Percentiles rank a stretch among this genome's conserved stretches.
Conservation (phyloP, 1,140 invertebrate species). For the Eriosoma lanigerum region DNA sequence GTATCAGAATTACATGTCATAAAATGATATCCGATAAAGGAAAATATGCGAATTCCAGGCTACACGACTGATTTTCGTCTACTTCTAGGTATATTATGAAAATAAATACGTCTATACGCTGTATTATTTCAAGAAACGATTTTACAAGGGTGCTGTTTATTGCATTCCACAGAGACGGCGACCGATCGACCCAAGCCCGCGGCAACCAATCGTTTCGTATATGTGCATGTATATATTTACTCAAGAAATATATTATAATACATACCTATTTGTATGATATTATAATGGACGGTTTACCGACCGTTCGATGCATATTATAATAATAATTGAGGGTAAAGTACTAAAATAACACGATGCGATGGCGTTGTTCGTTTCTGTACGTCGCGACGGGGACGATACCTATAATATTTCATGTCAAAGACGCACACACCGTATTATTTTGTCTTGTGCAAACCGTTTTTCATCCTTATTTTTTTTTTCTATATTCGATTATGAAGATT, state of each 20-base stretch:
- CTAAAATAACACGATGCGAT: too few relatives aligned
- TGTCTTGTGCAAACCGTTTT: slow-evolving; percentile 1
- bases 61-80: slow-evolving; percentile 7
- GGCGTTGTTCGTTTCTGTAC: not conserved
- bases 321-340: slow-evolving; percentile 3
- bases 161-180: slow-evolving; percentile 12
- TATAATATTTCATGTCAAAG: slow-evolving; percentile 24
- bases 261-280: slow-evolving; percentile 19
- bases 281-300: slow-evolving; percentile 19
- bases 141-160: slow-evolving; percentile 30
- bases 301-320: not conserved
- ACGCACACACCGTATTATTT: not conserved
- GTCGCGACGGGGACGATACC: not conserved
- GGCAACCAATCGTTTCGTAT: not conserved
- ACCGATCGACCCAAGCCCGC: slow-evolving; percentile 13
- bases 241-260: slow-evolving; percentile 10
- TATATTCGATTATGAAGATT: too few relatives aligned
- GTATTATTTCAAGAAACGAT: slow-evolving; percentile 4
- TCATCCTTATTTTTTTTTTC: not conserved
- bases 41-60: slow-evolving; percentile 12
- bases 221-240: not conserved
- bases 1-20: not conserved
- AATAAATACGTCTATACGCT: too few relatives aligned
- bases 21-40: not conserved
- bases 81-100: too few relatives aligned